These are phyloP conservation scores for Syrphus vitripennis DNA, from an alignment of 2,888 invertebrate genomes.

Conservation along the genomic window DNA sequence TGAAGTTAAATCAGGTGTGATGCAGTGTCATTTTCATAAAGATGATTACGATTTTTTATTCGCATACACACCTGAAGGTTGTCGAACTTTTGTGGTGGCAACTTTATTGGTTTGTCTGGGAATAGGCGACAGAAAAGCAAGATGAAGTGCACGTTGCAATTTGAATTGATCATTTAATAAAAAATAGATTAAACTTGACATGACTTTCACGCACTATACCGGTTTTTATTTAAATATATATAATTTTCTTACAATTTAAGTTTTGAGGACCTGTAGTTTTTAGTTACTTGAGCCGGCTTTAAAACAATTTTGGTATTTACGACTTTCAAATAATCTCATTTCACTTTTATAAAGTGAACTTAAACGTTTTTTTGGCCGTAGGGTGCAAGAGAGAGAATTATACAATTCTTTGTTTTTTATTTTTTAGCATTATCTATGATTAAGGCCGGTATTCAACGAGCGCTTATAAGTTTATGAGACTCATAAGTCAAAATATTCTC, in stretches of 20 bases:
- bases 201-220: constrained; percentile 40
- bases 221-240: neutral
- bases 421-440: too few species aligned
- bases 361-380: neutral
- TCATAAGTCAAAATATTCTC: too few species aligned
- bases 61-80: constrained; percentile 47
- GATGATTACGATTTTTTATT: constrained; percentile 43
- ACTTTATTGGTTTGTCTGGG: constrained; percentile 4
- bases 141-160: neutral
- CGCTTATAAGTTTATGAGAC: too few species aligned
- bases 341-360: neutral
- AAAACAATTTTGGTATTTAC: neutral
- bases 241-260: neutral
- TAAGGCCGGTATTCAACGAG: too few species aligned
- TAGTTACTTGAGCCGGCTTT: neutral
- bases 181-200: constrained; percentile 22
- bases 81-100: constrained; percentile 50
- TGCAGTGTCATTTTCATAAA: constrained; percentile 62
- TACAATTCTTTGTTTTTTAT: too few species aligned
- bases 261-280: neutral
- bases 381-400: neutral
- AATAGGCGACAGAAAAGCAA: constrained; percentile 9
- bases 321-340: neutral
- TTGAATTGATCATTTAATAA: constrained; percentile 7
- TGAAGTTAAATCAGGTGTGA: constrained; percentile 63